phyloP scores from a whole-genome alignment of 2,888 invertebrate genomes.

The Hypercompe scribonia region DNA sequence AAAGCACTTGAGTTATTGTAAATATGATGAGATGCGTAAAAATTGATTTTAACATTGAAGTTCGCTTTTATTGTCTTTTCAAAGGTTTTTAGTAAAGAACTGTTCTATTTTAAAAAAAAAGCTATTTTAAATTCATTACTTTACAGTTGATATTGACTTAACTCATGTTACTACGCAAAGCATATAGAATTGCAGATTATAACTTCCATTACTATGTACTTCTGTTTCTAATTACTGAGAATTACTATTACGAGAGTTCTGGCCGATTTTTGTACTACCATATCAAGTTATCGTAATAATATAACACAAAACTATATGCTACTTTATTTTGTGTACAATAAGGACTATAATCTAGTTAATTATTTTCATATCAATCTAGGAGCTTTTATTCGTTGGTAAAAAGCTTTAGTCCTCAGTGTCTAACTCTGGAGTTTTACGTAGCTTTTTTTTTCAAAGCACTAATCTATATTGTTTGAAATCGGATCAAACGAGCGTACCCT shows the following conservation, averaged over 20 bases:
- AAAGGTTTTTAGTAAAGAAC: background rate
- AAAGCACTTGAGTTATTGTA: too few species aligned
- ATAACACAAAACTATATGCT: too few species aligned
- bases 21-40: background rate
- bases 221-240: too few species aligned
- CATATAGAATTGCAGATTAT: too few species aligned
- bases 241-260: too few species aligned
- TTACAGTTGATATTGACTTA: too few species aligned
- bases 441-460: conserved; percentile 38
- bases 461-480: conserved; percentile 52
- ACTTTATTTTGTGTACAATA: background rate
- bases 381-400: background rate
- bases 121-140: too few species aligned
- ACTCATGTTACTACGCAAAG: too few species aligned
- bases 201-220: too few species aligned
- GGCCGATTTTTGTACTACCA: too few species aligned
- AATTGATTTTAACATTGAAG: background rate
- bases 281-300: too few species aligned
- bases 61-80: background rate
- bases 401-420: background rate
- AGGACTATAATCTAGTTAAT: background rate
- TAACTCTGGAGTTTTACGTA: conserved; percentile 18
- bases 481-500: conserved; percentile 50
- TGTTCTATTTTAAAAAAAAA: background rate
- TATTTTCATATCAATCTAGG: background rate